These are phyloP conservation scores for Rapana venosa DNA, from an alignment of 2,888 invertebrate species.

Conservation along the genomic window DNA sequence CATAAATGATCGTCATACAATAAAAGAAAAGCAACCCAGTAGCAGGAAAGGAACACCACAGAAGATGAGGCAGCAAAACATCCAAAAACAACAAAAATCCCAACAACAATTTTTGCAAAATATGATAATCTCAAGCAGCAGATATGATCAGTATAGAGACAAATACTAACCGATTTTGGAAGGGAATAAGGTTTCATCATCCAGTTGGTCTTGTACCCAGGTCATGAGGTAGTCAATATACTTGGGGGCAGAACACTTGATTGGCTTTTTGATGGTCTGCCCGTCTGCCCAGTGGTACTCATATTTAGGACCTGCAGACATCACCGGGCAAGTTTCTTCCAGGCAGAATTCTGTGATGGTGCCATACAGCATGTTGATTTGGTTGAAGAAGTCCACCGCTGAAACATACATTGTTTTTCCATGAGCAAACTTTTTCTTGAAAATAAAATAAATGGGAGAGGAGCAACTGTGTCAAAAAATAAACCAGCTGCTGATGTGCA, in stretches of 20 bases:
- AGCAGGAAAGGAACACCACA: too few species aligned
- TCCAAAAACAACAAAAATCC: too few species aligned
- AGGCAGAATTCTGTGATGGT: conserved; percentile 99
- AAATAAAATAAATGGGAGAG: too few species aligned
- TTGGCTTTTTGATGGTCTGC: conserved; percentile 96
- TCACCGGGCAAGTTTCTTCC: conserved; percentile 96
- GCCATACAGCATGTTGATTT: conserved; percentile 99
- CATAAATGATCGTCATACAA: too few species aligned
- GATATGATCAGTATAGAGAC: background rate
- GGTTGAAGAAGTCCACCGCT: conserved; percentile 99
- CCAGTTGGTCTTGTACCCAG: conserved; percentile 99
- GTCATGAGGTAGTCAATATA: conserved; percentile 99
- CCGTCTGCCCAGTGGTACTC: conserved; percentile 99
- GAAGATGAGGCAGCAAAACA: too few species aligned
- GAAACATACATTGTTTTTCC: conserved; percentile 72
- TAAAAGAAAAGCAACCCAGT: too few species aligned
- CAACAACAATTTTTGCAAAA: too few species aligned
- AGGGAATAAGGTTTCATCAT: conserved; percentile 98
- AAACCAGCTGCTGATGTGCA: too few species aligned
- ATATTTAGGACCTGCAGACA: conserved; percentile 99
- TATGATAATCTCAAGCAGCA: too few species aligned
- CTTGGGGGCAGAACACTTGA: conserved; percentile 98
- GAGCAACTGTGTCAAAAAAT: too few species aligned
- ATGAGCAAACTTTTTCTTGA: too few species aligned
- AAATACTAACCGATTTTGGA: conserved; percentile 90